Conservation (phyloP, 2,797 vertebrate genomes). For the Sciurus carolinensis region DNA sequence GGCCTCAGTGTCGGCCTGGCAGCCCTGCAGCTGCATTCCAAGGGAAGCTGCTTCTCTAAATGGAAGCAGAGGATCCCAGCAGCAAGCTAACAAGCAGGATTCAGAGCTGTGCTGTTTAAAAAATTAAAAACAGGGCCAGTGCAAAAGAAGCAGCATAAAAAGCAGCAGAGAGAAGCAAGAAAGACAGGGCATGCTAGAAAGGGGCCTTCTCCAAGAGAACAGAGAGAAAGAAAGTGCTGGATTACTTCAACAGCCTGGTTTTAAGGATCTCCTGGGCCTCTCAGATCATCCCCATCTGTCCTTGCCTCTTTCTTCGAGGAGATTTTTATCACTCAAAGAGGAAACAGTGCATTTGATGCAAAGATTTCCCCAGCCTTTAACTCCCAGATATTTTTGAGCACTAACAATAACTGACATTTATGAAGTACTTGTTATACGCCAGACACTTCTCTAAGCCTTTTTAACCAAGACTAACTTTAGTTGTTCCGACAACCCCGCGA, state of each 20-base stretch:
- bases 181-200: background rate
- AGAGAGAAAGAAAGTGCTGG: background rate
- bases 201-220: background rate
- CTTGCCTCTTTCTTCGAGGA: background rate
- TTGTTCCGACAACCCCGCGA: background rate
- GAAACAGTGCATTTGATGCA: background rate
- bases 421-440: background rate
- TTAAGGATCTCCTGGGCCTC: background rate
- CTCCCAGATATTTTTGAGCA: background rate
- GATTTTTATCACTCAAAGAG: conserved; percentile 23
- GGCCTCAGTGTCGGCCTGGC: conserved; percentile 34
- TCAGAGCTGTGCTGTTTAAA: background rate
- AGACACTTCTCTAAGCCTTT: background rate
- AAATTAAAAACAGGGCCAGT: background rate
- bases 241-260: background rate
- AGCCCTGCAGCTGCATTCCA: conserved; percentile 41
- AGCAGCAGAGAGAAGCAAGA: background rate
- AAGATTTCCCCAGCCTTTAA: conserved; percentile 12
- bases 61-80: conserved; percentile 57
- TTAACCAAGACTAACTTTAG: background rate
- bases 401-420: background rate
- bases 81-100: conserved; percentile 40
- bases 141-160: background rate
- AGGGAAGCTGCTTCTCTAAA: conserved; percentile 73
- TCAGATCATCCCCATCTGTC: background rate